These are phyloP conservation scores for Chorisops tibialis DNA, from an alignment of 2,888 invertebrate genomes.

Conservation along the genomic window DNA sequence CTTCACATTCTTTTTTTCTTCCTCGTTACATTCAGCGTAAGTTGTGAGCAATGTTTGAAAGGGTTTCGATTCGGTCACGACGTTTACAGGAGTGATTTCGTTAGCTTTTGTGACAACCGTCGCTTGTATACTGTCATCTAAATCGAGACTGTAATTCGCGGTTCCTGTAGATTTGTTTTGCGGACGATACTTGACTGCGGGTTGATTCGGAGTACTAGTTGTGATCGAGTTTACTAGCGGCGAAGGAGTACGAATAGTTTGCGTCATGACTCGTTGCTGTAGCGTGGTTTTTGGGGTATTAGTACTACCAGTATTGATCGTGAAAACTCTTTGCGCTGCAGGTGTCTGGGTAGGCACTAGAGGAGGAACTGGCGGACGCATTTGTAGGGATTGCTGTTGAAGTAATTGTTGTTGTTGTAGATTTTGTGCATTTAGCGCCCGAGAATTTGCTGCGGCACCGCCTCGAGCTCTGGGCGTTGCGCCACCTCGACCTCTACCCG, in stretches of 20 bases:
- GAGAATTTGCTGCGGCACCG: neutral
- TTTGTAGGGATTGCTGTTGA: constrained; percentile 23
- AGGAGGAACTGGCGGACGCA: neutral
- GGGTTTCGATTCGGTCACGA: neutral
- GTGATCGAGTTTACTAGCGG: neutral
- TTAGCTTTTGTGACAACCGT: constrained; percentile 45
- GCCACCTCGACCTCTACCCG: constrained; percentile 1
- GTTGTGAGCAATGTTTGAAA: constrained; percentile 43
- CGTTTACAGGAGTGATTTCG: neutral
- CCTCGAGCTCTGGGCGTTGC: neutral
- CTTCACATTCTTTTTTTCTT: constrained; percentile 44
- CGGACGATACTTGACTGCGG: constrained; percentile 20
- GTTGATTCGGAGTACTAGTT: neutral
- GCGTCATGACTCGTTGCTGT: constrained; percentile 28
- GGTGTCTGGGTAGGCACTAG: neutral
- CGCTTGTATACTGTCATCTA: constrained; percentile 50
- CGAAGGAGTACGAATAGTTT: constrained; percentile 2
- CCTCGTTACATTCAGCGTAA: constrained; percentile 37
- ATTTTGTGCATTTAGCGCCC: neutral
- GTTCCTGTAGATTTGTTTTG: constrained; percentile 15
- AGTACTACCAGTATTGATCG: constrained; percentile 2
- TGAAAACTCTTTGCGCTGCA: neutral
- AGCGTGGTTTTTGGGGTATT: constrained; percentile 35
- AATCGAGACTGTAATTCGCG: constrained; percentile 35
- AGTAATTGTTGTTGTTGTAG: constrained; percentile 26